These are phyloP conservation scores for Neotragus pygmaeus DNA, from an alignment of 2,113 vertebrate species.

Conservation along the genomic window DNA sequence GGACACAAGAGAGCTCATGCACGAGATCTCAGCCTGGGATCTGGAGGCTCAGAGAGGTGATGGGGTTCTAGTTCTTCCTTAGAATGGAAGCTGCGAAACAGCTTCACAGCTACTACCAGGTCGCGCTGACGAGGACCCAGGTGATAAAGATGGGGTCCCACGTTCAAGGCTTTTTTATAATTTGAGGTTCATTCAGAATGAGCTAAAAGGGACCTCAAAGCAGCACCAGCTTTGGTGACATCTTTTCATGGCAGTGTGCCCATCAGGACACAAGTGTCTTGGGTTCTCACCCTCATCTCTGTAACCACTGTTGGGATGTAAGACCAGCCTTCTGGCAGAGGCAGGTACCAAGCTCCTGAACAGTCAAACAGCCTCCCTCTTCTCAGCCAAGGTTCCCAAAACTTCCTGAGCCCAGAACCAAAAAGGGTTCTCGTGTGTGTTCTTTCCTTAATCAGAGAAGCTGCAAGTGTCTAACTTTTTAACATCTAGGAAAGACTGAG, in stretches of 20 bases:
- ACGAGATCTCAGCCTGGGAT: too few relatives aligned
- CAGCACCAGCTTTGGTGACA: neutral
- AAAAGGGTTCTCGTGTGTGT: rapidly evolving
- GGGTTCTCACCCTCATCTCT: neutral
- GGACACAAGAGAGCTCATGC: rapidly evolving
- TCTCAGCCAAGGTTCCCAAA: neutral
- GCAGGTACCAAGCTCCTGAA: rapidly evolving
- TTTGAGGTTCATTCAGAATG: neutral
- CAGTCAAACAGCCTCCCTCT: neutral
- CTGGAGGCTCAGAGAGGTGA: neutral
- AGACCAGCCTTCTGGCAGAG: neutral
- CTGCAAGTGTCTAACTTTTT: neutral
- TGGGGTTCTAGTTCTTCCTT: neutral
- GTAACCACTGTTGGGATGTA: neutral
- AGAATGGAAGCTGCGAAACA: neutral
- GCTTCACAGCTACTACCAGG: neutral
- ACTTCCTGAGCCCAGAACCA: neutral
- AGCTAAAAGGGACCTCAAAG: neutral
- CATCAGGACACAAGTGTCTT: neutral
- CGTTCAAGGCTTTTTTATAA: rapidly evolving
- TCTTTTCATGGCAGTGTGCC: neutral
- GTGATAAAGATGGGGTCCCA: rapidly evolving
- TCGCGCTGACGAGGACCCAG: rapidly evolving
- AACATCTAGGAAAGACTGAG: neutral
- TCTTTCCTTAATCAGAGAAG: neutral